phyloP scores from a whole-genome alignment of 2,797 vertebrate genomes.

The Sphaeramia orbicularis region DNA sequence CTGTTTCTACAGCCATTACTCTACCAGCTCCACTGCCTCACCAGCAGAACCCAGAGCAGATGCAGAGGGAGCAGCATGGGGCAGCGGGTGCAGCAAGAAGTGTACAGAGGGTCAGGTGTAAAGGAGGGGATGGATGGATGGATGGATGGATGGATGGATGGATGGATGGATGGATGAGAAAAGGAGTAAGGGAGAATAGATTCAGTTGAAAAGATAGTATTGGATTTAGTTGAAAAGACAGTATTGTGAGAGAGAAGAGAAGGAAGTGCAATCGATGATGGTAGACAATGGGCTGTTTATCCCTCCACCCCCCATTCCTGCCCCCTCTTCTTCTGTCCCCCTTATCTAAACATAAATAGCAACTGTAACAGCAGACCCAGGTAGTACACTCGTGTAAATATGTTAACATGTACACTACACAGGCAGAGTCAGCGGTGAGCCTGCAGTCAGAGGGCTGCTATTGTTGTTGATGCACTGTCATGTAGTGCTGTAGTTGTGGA shows the following conservation, averaged over 20 bases:
- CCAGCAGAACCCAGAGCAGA: constrained; percentile 48
- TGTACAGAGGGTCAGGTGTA: constrained; percentile 58
- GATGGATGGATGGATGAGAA: constrained; percentile 13
- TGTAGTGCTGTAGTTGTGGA: constrained; percentile 64
- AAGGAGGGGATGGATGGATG: constrained; percentile 12
- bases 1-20: constrained; percentile 78
- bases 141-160: constrained; percentile 15
- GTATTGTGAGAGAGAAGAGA: constrained; percentile 30
- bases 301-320: constrained; percentile 40
- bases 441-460: constrained; percentile 37
- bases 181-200: constrained; percentile 23
- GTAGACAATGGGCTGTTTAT: constrained; percentile 72
- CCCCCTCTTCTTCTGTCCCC: constrained; percentile 53
- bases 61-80: constrained; percentile 51
- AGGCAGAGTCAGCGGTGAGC: constrained; percentile 26
- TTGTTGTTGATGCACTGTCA: constrained; percentile 70
- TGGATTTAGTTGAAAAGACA: constrained; percentile 15
- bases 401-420: constrained; percentile 43
- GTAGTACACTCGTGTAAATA: constrained; percentile 38
- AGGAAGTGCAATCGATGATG: constrained; percentile 61
- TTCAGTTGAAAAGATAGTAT: too few relatives aligned
- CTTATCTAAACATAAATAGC: constrained; percentile 77
- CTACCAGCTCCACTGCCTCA: constrained; percentile 33
- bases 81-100: constrained; percentile 51
- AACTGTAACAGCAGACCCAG: constrained; percentile 51